phyloP scores from a whole-genome alignment of 2,113 vertebrate species.

The Ageneiosus marmoratus region DNA sequence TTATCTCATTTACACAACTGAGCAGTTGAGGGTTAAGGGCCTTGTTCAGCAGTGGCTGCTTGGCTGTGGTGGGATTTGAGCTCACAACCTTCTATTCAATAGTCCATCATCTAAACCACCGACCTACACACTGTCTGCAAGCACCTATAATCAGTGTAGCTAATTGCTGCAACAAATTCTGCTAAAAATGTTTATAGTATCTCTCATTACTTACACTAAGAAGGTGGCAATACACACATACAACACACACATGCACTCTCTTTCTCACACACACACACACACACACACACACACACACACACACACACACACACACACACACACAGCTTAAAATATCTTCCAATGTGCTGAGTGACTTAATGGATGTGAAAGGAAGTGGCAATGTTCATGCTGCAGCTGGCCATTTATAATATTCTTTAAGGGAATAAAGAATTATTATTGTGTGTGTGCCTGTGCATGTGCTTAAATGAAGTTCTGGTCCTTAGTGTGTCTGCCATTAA shows the following conservation, averaged over 20 bases:
- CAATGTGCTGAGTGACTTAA: constrained; percentile 26
- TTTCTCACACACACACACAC: neutral
- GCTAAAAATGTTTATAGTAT: neutral
- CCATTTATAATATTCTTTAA: constrained; percentile 37
- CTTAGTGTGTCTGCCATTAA: constrained; percentile 24
- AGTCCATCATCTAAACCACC: too few species aligned
- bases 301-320: neutral
- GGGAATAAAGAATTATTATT: too few species aligned
- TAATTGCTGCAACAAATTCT: neutral
- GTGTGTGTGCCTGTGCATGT: neutral
- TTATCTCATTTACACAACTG: too few species aligned
- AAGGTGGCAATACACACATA: neutral
- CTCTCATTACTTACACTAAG: neutral
- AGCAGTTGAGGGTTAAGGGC: too few species aligned
- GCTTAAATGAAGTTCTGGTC: neutral
- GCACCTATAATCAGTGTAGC: neutral
- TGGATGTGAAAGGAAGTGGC: constrained; percentile 21
- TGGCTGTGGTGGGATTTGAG: too few species aligned
- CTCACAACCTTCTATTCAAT: too few species aligned
- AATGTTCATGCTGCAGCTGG: constrained; percentile 25
- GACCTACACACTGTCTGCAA: too few species aligned
- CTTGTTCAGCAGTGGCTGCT: too few species aligned
- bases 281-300: neutral
- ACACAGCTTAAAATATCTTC: constrained; percentile 36
- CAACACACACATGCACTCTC: neutral